Evolutionary conservation across 2,888 invertebrate genomes (phyloP).

Genomic region (Thymelicus acteon): DNA sequence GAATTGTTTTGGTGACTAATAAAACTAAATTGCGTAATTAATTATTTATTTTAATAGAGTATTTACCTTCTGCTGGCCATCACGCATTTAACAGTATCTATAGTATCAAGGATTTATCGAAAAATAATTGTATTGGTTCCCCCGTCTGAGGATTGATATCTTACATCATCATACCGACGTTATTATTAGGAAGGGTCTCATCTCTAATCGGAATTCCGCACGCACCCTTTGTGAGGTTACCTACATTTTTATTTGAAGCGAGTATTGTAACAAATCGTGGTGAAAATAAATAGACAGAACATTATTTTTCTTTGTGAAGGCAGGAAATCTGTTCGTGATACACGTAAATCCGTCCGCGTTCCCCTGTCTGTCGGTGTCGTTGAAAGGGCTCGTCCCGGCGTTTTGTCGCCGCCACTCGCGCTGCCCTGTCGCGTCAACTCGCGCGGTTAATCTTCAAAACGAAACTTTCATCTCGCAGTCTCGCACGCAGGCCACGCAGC

Average conservation of each 20-base stretch:
- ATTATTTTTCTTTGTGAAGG: constrained; percentile 74
- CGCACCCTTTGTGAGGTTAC: constrained; percentile 17
- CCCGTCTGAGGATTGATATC: not conserved
- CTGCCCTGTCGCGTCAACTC: constrained; percentile 77
- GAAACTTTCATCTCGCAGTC: constrained; percentile 58
- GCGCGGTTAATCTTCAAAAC: constrained; percentile 70
- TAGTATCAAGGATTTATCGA: not conserved
- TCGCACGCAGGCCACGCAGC: constrained; percentile 44
- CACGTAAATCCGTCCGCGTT: constrained; percentile 78
- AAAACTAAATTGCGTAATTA: not conserved
- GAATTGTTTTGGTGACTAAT: constrained; percentile 24
- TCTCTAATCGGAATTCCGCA: constrained; percentile 30
- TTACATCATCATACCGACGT: not conserved
- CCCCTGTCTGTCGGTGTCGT: constrained; percentile 77
- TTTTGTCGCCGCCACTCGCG: constrained; percentile 66
- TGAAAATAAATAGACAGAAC: constrained; percentile 48
- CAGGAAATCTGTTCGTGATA: constrained; percentile 81
- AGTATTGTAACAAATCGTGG: constrained; percentile 31
- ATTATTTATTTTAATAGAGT: not conserved
- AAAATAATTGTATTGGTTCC: not conserved
- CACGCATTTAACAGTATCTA: too few relatives aligned
- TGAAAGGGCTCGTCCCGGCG: constrained; percentile 77
- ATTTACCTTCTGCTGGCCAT: too few relatives aligned
- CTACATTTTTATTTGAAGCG: constrained; percentile 28
- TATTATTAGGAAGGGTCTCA: constrained; percentile 31